A percentile compares a stretch with the other conserved stretches of the same genome.
Conservation (phyloP, 1,140 invertebrate species). For the Phymastichus coffea region DNA sequence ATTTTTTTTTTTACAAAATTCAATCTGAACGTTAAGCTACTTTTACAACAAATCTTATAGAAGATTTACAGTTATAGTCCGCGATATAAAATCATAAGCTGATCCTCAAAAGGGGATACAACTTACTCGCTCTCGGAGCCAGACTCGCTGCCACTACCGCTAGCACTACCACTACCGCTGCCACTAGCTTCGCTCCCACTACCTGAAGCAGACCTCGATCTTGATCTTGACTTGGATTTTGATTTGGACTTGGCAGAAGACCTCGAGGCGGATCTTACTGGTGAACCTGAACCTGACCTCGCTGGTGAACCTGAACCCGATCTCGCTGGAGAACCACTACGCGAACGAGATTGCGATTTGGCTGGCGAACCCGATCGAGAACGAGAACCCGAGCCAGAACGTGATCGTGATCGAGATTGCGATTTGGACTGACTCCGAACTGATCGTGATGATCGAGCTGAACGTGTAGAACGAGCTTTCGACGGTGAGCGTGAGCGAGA, state of each 20-base stretch:
- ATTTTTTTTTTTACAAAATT: too few species aligned
- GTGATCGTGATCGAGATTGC: slow-evolving; percentile 44
- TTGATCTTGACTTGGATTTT: slow-evolving; percentile 41
- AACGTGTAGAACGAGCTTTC: slow-evolving; percentile 37
- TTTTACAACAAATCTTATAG: not conserved
- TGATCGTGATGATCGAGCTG: slow-evolving; percentile 41
- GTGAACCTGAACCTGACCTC: slow-evolving; percentile 36
- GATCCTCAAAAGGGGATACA: too few species aligned
- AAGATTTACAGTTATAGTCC: too few species aligned
- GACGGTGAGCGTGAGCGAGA: slow-evolving; percentile 37
- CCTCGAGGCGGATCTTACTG: slow-evolving; percentile 36
- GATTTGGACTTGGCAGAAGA: slow-evolving; percentile 38
- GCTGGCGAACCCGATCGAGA: slow-evolving; percentile 36
- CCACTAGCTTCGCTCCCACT: slow-evolving; percentile 36
- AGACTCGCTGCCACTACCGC: slow-evolving; percentile 43
- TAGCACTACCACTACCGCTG: slow-evolving; percentile 44
- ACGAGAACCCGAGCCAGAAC: slow-evolving; percentile 37
- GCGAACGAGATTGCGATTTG: slow-evolving; percentile 41
- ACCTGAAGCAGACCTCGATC: slow-evolving; percentile 36
- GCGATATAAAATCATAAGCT: not conserved
- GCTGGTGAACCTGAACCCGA: slow-evolving; percentile 41
- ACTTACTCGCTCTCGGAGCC: slow-evolving; percentile 52
- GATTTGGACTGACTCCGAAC: slow-evolving; percentile 39
- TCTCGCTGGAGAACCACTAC: slow-evolving; percentile 37
- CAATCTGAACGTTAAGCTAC: too few species aligned